Conservation (phyloP, 2,797 vertebrate genomes). For the Nannoperca australis region DNA sequence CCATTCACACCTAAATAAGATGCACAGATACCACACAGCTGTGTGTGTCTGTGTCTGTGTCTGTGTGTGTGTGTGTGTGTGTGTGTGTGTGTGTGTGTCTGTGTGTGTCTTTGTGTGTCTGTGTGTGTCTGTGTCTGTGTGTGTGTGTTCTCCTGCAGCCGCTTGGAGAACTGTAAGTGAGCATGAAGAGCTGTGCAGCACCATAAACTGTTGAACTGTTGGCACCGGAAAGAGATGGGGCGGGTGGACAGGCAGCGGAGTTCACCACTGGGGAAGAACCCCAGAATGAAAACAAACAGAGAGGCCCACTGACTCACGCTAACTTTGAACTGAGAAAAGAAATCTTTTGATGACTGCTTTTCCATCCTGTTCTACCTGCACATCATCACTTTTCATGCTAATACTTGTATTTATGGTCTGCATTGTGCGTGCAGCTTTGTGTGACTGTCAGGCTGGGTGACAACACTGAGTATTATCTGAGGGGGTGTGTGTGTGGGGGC, state of each 20-base stretch:
- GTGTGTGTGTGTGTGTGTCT: too few species aligned
- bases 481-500: slow-evolving; percentile 32
- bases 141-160: not conserved
- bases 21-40: too few species aligned
- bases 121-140: too few species aligned
- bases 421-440: slow-evolving; percentile 13
- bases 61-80: too few species aligned
- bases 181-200: not conserved
- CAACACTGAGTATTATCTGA: slow-evolving; percentile 30
- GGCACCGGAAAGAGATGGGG: slow-evolving; percentile 24
- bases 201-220: slow-evolving; percentile 20
- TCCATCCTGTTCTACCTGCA: not conserved
- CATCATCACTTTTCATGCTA: not conserved
- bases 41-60: too few species aligned
- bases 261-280: slow-evolving; percentile 47
- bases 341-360: not conserved
- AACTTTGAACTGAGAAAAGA: slow-evolving; percentile 34
- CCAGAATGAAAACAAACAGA: slow-evolving; percentile 71
- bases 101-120: too few species aligned
- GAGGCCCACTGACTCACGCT: slow-evolving; percentile 61
- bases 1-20: not conserved
- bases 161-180: not conserved
- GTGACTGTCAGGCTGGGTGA: slow-evolving; percentile 20
- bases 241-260: slow-evolving; percentile 38
- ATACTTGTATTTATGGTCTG: not conserved